Evolutionary conservation across 1,140 invertebrate species (phyloP), one percentile per base, ranked within the genome.

Genomic region (Cydia strobilella): DNA sequence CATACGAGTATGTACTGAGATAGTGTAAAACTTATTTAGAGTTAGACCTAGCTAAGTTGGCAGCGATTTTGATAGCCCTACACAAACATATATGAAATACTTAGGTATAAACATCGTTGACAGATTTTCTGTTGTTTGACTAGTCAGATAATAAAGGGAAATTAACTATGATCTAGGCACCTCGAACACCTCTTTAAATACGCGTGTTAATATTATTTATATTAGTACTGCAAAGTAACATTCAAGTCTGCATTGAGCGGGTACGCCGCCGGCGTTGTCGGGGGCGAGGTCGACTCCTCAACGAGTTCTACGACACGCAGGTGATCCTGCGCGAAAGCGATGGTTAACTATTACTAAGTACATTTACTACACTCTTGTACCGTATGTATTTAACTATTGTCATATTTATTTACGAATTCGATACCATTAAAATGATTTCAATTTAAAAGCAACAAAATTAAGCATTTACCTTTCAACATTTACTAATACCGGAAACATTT

Each of bases 251-350:
- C 65, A 18, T 35, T 23, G 65, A 15, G 63, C 27, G 31, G 65
- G 65, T 69, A 15, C 79, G 79, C 77, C 79, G 75, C 74, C 84
- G 78, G 80, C 79, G 81, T 3, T 45, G 42, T 78, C 80, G 76
- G 74, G 15, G 69, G 54, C 86, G 82, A 87, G 85, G 87, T 80
- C 83, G 82, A 73, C 74, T 66, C 63, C 76, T 78, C 74, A 15
- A 45, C 42, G 42, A 45, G 42, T 45, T 45, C 42, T 45, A 45
- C 42, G 42, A 63, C 59, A 71, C 35, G 23, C 63, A 6, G 13
- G 31, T 13, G 54, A 54, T 74, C 51, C 18, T 59, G 27, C 31
- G 62, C n/a, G 15, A 10, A 59, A 2, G 59, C 18, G n/a, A 39
- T 15, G 31, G n/a, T n/a, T n/a, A n/a, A n/a, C 15, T 74, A 20